A percentile compares a stretch with the other conserved stretches of the same genome.
These are phyloP conservation scores for Pseudoips prasinana DNA, from an alignment of 2,888 invertebrate species.

Conservation along the genomic window DNA sequence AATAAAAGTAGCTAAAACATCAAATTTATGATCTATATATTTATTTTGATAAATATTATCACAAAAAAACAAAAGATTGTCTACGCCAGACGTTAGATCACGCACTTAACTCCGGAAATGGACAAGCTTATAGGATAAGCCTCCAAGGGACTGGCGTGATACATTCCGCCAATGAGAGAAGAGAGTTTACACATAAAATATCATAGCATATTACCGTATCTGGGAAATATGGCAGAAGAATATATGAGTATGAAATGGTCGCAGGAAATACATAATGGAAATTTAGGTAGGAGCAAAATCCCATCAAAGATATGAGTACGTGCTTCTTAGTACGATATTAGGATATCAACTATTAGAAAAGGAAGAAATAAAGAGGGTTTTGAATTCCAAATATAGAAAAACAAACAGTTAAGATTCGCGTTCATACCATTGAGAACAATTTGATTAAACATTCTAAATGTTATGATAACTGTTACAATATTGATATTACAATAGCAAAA, in stretches of 20 bases:
- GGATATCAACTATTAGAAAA: no score
- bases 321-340: no score
- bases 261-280: slow-evolving; percentile 5
- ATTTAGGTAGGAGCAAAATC: slow-evolving; percentile 6
- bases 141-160: slow-evolving; percentile 15
- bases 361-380: no score
- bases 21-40: no score
- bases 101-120: slow-evolving; percentile 20
- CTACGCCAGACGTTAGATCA: slow-evolving; percentile 7
- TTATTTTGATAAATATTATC: no score
- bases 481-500: no score
- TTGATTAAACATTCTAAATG: slow-evolving; percentile 13
- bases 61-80: no score
- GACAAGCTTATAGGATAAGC: slow-evolving; percentile 29
- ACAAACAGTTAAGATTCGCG: no score
- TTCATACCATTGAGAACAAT: slow-evolving; percentile 14
- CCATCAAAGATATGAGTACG: no score
- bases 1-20: no score
- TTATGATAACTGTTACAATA: no score
- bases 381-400: no score
- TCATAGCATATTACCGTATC: slow-evolving; percentile 20
- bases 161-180: slow-evolving; percentile 17
- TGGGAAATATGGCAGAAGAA: slow-evolving; percentile 11
- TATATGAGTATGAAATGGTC: slow-evolving; percentile 8
- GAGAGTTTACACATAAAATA: slow-evolving; percentile 16